Base-by-base conservation (phyloP, 2,113 vertebrate species). In the Turnix velox region DNA sequence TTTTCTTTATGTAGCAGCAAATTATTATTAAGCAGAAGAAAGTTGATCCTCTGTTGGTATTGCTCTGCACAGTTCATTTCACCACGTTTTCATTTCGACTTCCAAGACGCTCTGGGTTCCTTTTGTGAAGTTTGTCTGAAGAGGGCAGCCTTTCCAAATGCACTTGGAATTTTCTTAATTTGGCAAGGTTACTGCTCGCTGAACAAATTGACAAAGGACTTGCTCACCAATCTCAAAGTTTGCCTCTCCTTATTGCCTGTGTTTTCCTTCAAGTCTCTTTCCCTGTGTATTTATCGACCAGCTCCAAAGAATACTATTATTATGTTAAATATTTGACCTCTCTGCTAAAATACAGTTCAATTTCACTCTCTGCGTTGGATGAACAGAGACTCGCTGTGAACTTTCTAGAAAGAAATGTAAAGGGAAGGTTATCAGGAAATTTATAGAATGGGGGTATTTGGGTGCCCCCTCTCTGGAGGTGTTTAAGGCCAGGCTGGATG, bases 121-220 rank as follows among this genome's bases (percentile, higher is more conserved):
- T 94, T 96, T 89, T 71, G 58, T 79, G 55, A 45, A 48, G 30
- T 94, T 87, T 96, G 96, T 97, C 97, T 98, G 97, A 98, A 98
- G 97, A 97, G 97, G 97, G 97, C 97, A 98, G 95, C 95, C 97
- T 98, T 98, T 97, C 96, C 96, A 95, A 96, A 97, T 91, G 72
- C 93, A 95, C 94, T 93, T 92, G 69, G 66, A 96, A 79, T 83
- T 91, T 67, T 76, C 61, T 91, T 87, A 31, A 79, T 86, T 94
- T 96, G 65, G 18, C 52, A 93, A 80, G 59, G 58, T 95, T 90
- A 72, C 61, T 66, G 55, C 69, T 22, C 0, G 0, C 52, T 77
- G 92, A 84, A 42, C 72, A 87, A 57, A 90, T 76, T 84, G 86
- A 83, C 87, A 88, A 79, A 91, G 87, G 84, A 58, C 33, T 48